phyloP scores from a whole-genome alignment of 2,888 invertebrate species.

The Parnassius glacialis region DNA sequence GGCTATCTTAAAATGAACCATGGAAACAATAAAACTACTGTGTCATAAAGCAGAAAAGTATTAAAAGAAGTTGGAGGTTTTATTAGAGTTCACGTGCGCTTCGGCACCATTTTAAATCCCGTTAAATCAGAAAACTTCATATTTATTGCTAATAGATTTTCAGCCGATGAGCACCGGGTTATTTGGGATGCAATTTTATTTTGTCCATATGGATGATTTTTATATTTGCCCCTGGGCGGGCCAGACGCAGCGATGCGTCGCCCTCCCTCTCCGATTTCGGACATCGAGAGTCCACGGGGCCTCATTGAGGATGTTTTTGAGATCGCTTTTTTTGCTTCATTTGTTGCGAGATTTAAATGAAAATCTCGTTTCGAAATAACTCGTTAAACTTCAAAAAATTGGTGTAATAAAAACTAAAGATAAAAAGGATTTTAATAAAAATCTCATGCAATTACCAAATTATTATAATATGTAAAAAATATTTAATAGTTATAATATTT shows the following conservation, averaged over 20 bases:
- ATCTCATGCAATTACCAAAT: no score
- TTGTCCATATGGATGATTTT: slow-evolving; percentile 80
- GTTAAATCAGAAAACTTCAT: slow-evolving; percentile 80
- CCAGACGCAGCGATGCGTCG: slow-evolving; percentile 48
- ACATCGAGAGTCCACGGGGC: slow-evolving; percentile 57
- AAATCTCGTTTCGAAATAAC: slow-evolving; percentile 9
- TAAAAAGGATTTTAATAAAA: no score
- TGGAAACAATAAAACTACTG: slow-evolving; percentile 59
- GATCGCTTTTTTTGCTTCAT: slow-evolving; percentile 35
- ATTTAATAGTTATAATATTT: no score
- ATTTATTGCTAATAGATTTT: slow-evolving; percentile 81
- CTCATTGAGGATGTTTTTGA: slow-evolving; percentile 40
- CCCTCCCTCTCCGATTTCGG: slow-evolving; percentile 62
- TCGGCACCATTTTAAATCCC: slow-evolving; percentile 70
- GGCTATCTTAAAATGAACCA: slow-evolving; percentile 26
- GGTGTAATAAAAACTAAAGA: no score
- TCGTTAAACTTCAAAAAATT: background rate
- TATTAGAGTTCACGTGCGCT: slow-evolving; percentile 46
- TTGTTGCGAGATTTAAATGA: slow-evolving; percentile 24
- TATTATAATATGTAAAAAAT: no score
- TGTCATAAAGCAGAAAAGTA: slow-evolving; percentile 68
- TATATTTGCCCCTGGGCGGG: slow-evolving; percentile 71
- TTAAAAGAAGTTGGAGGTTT: slow-evolving; percentile 59
- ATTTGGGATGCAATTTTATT: slow-evolving; percentile 80
- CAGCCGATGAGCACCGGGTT: slow-evolving; percentile 75